Base-by-base conservation (phyloP, 2,888 invertebrate species). In the Eucriotettix oculatus region DNA sequence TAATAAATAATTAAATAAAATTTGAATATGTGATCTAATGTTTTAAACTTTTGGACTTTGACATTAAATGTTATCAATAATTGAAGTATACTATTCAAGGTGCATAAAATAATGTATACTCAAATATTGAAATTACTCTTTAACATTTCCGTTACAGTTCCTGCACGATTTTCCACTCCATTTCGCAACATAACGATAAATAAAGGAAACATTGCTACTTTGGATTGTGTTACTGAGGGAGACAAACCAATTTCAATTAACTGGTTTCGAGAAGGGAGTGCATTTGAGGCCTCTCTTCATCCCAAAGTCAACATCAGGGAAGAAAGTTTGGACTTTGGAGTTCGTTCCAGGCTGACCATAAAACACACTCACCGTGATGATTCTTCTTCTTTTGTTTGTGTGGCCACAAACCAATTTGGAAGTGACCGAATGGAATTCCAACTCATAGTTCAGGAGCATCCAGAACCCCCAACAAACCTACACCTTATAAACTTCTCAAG, bases 351-450 rank as follows among this genome's bases (percentile, higher is more conserved):
- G 40, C 62, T 66, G 16, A 57, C 58, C 10, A 53, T 66, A 29
- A 52, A 60, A 43, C 61, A 61, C 42, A 58, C 61, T 16, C 57
- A 61, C 11, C 63, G 65, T 10, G 60, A 58, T 10, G 62, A 65
- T 57, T 61, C 61, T 7, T 63, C 64, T 10, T 57, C 68, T 57
- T 73, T 73, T 66, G 71, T 71, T 42, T 75, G 75, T 65, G 68
- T 68, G 52, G 74, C 74, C 42, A 70, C 70, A 60, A 75, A 75
- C 65, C 68, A 69, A 57, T 75, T 71, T 65, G 76, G 75, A 14
- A 68, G 72, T 60, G 75, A 72, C 61, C 68, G 69, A 17, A 54
- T 44, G 9, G 60, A 60, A 16, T 41, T 58, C n/a, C 58, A 54
- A 29, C 60, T 62, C 14, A 52, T 62, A 16, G 62, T 66, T 64